Percentiles rank a stretch among this genome's conserved stretches.
phyloP scores from a whole-genome alignment of 2,113 vertebrate species.

The Reinhardtius hippoglossoides region DNA sequence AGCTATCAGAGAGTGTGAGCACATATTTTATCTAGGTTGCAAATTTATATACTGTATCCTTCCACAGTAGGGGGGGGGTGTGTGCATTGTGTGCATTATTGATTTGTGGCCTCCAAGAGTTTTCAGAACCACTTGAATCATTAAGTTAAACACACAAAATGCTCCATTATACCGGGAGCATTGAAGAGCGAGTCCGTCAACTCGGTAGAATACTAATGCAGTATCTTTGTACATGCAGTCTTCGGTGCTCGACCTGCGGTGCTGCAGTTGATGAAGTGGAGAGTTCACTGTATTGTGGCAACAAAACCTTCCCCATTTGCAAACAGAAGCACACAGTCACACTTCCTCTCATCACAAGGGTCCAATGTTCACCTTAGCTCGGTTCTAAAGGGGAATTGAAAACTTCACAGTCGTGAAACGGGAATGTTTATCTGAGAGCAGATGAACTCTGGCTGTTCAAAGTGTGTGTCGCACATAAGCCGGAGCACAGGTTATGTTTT shows the following conservation, averaged over 20 bases:
- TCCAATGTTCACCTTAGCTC: background rate
- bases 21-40: conserved; percentile 46
- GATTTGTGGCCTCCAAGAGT: background rate
- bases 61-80: conserved; percentile 6
- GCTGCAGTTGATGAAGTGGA: conserved; percentile 34
- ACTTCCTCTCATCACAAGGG: conserved; percentile 46
- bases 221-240: background rate
- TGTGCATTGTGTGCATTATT: conserved; percentile 5
- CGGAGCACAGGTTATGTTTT: background rate
- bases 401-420: background rate
- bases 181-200: background rate
- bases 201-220: background rate
- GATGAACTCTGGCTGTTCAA: background rate
- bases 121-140: background rate
- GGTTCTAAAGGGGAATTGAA: conserved; percentile 32
- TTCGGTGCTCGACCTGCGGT: background rate
- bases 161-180: background rate
- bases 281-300: conserved; percentile 62
- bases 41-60: conserved; percentile 14
- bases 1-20: conserved; percentile 22
- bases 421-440: background rate
- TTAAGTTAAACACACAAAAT: background rate
- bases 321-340: conserved; percentile 59
- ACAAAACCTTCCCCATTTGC: conserved; percentile 59
- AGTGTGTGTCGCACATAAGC: background rate